Evolutionary conservation across 2,888 invertebrate genomes (phyloP), one percentile per base, ranked within the genome.

Genomic region (Apomyelois bistriatella): DNA sequence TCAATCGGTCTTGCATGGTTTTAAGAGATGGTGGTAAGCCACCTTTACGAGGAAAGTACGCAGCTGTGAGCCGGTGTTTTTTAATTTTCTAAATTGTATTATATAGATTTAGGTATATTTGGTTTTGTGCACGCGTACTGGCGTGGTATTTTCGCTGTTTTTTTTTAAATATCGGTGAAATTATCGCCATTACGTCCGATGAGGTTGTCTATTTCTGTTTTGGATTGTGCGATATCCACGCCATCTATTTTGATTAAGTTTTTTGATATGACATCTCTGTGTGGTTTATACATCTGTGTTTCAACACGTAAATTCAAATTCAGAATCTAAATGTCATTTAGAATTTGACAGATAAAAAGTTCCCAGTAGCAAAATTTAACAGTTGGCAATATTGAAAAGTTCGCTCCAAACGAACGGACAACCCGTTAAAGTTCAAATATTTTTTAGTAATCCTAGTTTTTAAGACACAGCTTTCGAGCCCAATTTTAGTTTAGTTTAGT

Each of bases 401-500:
- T 38, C 30, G 28, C 13, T 13, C 13, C 48, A 15, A 22, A 22
- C 55, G 58, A 58, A 56, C 59, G 54, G 57, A 52, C 22, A 35
- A 16, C 30, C 62, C 54, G 53, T 62, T 8, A 65, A 69, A 72
- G 71, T 73, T 74, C 73, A 75, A 75, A 74, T 72, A 74, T 76
- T 69, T 72, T 73, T 79, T 79, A 75, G 76, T 75, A 72, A 68
- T 72, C 64, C 57, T 57, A 56, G 54, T 50, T 54, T 15, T 47
- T 55, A 61, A 61, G n/a, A 53, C 55, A 58, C 56, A 54, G 53
- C 56, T 58, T 58, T 49, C 47, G 55, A 52, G 52, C 67, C 69
- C 68, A 15, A 40, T 71, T 77, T 79, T 78, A 77, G 71, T 76
- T 79, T 85, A 86, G 79, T 68, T 88, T 83, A 88, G 82, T 85